Percentiles rank a stretch among this genome's conserved stretches.
Conservation (phyloP, 2,797 vertebrate genomes). For the Pitangus sulphuratus region DNA sequence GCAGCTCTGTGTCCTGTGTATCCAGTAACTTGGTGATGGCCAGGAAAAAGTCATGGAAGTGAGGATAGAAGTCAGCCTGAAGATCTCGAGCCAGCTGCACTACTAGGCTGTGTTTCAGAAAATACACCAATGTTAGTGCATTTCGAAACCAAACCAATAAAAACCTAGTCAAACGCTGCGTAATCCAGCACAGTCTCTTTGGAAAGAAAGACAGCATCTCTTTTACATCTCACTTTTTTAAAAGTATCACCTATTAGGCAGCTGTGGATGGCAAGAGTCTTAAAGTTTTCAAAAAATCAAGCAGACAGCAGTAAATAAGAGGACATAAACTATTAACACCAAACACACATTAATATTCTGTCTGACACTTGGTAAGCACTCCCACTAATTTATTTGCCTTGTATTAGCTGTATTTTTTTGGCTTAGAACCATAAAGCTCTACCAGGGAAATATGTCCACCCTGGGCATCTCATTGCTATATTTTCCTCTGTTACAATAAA, state of each 20-base stretch:
- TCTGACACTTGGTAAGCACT: not conserved
- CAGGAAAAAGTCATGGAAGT: conserved; percentile 92
- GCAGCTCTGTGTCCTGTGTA: conserved; percentile 90
- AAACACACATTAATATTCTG: not conserved
- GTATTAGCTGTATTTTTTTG: not conserved
- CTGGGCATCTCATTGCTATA: not conserved
- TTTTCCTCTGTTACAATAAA: not conserved
- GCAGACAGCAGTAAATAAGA: not conserved
- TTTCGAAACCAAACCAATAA: not conserved
- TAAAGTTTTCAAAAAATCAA: not conserved
- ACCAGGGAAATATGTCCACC: not conserved
- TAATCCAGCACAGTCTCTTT: not conserved
- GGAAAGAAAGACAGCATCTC: not conserved
- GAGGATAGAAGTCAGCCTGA: conserved; percentile 95
- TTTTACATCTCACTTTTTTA: not conserved
- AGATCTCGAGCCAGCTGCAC: conserved; percentile 96
- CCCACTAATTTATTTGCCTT: not conserved
- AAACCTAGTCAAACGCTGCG: not conserved
- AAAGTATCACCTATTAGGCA: not conserved
- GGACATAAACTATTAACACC: not conserved
- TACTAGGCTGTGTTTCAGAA: conserved; percentile 84
- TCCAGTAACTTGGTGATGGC: conserved; percentile 89
- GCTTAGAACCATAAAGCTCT: not conserved
- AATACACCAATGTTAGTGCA: not conserved
- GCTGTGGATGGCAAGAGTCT: not conserved